Evolutionary conservation across 2,888 invertebrate species (phyloP), one percentile per base, ranked within the genome.

Genomic region (Eilema caniola): DNA sequence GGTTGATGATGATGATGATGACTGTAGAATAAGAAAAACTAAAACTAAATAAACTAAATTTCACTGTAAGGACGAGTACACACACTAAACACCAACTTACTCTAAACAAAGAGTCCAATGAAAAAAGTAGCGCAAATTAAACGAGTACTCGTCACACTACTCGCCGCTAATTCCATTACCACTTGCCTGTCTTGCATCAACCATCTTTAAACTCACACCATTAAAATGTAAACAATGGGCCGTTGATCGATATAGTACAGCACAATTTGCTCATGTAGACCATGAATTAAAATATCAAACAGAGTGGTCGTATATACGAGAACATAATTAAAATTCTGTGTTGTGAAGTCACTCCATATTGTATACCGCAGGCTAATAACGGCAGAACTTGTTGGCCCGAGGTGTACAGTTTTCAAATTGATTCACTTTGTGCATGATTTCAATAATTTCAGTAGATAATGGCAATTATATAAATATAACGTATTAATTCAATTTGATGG

Each of bases 81-180:
- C 83, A 89, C 83, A 89, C 78, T 84, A 84, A 85, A 86, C 85
- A 81, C 86, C 90, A 90, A 87, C 86, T 90, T 89, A 92, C 84
- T 86, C 88, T 89, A 83, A 89, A 90, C 67, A 89, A 86, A 88
- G 12, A 78, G 91, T 92, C 90, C 90, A 89, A 88, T 88, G 62
- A 89, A 88, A 75, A 85, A 90, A 89, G 80, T 80, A 86, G 92
- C 94, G 94, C 95, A 94, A 95, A 94, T 89, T 87, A 94, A 93
- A 91, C 85, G 93, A 94, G 92, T 93, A 93, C 93, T 90, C 93
- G 92, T 88, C 92, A 85, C 91, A 87, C 88, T 90, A 88, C 78
- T 84, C 90, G 90, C 84, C 91, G 86, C 92, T 85, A 89, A 88
- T 73, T 79, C 76, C 80, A 77, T 75, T 75, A 74, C 73, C 75